Base-by-base conservation (phyloP, 2,888 invertebrate species). In the Polymixis lichenea region DNA sequence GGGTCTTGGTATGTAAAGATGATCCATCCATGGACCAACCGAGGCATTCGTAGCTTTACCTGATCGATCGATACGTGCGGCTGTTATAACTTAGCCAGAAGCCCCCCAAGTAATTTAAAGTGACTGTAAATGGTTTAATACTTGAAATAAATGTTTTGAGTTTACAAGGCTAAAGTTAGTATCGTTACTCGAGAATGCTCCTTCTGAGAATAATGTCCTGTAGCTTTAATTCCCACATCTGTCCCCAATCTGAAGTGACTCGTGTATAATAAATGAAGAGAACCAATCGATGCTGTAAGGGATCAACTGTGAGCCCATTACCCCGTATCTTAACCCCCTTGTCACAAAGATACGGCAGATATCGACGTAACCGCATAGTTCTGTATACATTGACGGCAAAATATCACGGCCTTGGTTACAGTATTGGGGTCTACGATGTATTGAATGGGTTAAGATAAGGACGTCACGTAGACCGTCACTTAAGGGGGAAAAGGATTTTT, bases 331-430 rank as follows among this genome's bases (percentile, higher is more conserved):
- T 9, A 43, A 56, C 25, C 58, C 80, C n/a, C 19, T 60, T 68
- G 60, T 68, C 84, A 32, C 43, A 28, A 8, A 51, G 79, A 80
- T 67, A 80, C 80, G 61, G 43, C 28, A 15, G 72, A 71, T 69
- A 72, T 53, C 53, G 43, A n/a, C 28, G 32, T 9, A 43, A 38
- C 51, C 78, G 32, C 73, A n/a, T 7, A 46, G n/a, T 72, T 75
- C 38, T 46, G 19, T 46, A 80, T 73, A 80, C 67, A 67, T 69
- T 55, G 81, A 22, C 4, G 80, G 38, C 80, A 69, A 84, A 46
- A 61, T 80, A 81, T 58, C 49, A 32, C 68, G 55, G 58, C 85
- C 53, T 80, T 84, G 74, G n/a, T 8, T 32, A 9, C 17, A 43
- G 49, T 11, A 13, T 22, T 15, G 11, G 56, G 15, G 43, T 46